Evolutionary conservation across 2,888 invertebrate genomes (phyloP).

Genomic region (Bembecia ichneumoniformis): DNA sequence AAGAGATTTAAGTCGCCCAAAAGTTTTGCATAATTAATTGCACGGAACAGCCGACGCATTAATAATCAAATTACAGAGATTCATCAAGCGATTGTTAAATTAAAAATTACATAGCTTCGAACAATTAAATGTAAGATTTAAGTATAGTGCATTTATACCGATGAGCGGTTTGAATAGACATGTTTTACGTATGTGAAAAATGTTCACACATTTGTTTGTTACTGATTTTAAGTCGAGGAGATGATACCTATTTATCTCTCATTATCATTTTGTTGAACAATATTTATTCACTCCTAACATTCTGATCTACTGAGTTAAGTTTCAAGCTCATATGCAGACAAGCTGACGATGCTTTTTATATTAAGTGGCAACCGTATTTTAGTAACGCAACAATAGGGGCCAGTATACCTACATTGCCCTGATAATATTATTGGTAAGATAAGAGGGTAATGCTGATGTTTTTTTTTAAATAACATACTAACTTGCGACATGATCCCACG

Average conservation of each 20-base stretch:
- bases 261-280: background rate
- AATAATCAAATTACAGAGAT: background rate
- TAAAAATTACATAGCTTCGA: background rate
- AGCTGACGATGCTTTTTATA: too few species aligned
- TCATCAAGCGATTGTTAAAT: background rate
- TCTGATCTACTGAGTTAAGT: too few species aligned
- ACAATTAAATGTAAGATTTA: background rate
- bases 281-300: too few species aligned
- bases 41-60: too few species aligned
- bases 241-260: background rate
- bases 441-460: too few species aligned
- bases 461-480: constrained; percentile 18
- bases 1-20: too few species aligned
- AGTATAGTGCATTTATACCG: background rate
- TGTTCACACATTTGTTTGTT: constrained; percentile 18
- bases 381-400: background rate
- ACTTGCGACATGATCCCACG: constrained; percentile 75
- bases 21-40: too few species aligned
- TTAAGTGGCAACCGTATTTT: too few species aligned
- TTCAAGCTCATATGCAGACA: too few species aligned
- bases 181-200: constrained; percentile 14
- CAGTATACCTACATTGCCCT: too few species aligned
- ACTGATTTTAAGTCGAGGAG: background rate
- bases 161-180: background rate
- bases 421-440: too few species aligned